Percentiles rank a stretch among this genome's conserved stretches.
Evolutionary conservation across 2,797 vertebrate species (phyloP).

Genomic region (Anguilla anguilla): DNA sequence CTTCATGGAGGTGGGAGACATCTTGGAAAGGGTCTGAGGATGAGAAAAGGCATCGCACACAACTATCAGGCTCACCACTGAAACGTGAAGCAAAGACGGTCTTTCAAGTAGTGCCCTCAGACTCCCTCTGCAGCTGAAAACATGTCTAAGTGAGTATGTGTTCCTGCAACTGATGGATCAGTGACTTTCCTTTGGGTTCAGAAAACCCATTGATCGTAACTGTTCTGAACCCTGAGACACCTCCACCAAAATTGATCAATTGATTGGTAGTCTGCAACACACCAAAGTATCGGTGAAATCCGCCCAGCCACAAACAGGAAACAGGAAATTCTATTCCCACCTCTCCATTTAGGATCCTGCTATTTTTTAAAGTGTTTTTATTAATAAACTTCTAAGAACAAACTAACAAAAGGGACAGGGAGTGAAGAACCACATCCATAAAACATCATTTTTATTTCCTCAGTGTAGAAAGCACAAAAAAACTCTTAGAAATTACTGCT

Average conservation of each 20-base stretch:
- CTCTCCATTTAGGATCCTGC: not conserved
- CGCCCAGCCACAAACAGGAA: not conserved
- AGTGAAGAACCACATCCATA: not conserved
- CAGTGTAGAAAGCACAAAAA: not conserved
- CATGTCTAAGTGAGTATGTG: not conserved
- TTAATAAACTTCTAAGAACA: not conserved
- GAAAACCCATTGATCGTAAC: not conserved
- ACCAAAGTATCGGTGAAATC: not conserved
- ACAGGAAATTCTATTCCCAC: not conserved
- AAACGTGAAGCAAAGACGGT: not conserved
- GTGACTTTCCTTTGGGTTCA: not conserved
- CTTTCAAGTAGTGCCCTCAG: not conserved
- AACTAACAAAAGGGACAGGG: not conserved
- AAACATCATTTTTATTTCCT: not conserved
- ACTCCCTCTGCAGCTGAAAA: not conserved
- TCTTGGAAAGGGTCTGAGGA: slow-evolving; percentile 80
- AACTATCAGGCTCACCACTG: not conserved
- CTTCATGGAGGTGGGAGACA: slow-evolving; percentile 96
- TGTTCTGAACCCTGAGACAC: not conserved
- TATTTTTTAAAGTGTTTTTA: not conserved
- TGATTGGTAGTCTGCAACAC: not conserved
- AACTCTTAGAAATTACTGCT: not conserved
- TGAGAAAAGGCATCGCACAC: slow-evolving; percentile 15
- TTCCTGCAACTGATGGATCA: not conserved
- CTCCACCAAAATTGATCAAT: not conserved